Conservation (phyloP, 1,140 invertebrate genomes). For the Musca vetustissima region DNA sequence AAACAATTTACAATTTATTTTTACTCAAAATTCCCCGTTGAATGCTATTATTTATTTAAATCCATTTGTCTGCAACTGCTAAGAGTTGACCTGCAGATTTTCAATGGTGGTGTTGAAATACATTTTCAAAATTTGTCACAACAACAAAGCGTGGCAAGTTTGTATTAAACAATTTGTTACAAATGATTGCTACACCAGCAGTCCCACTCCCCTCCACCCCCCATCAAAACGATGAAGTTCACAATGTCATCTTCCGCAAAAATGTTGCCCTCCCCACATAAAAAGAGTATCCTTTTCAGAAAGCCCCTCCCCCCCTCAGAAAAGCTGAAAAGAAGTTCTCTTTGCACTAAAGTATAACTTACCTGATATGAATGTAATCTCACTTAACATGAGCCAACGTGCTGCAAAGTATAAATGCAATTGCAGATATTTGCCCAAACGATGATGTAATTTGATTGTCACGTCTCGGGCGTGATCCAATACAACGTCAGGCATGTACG, state of each 20-base stretch:
- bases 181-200: neutral
- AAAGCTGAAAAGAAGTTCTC: no score
- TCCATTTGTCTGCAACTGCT: no score
- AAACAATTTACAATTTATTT: no score
- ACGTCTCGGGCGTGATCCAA: slow-evolving; percentile 83
- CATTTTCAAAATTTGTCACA: neutral
- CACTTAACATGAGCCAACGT: slow-evolving; percentile 86
- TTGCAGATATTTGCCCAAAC: slow-evolving; percentile 74
- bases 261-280: no score
- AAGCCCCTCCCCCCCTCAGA: no score
- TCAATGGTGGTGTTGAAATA: no score
- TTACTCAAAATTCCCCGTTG: no score
- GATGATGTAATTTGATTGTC: slow-evolving; percentile 77
- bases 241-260: no score
- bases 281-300: no score
- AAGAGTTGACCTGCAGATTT: no score
- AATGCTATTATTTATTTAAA: no score
- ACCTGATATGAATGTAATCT: slow-evolving; percentile 80
- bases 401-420: slow-evolving; percentile 82
- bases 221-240: neutral
- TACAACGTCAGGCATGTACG: slow-evolving; percentile 78
- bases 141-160: neutral
- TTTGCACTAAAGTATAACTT: slow-evolving; percentile 43
- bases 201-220: neutral
- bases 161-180: slow-evolving; percentile 8